phyloP scores from a whole-genome alignment of 2,113 vertebrate genomes.

The Carassius auratus region DNA sequence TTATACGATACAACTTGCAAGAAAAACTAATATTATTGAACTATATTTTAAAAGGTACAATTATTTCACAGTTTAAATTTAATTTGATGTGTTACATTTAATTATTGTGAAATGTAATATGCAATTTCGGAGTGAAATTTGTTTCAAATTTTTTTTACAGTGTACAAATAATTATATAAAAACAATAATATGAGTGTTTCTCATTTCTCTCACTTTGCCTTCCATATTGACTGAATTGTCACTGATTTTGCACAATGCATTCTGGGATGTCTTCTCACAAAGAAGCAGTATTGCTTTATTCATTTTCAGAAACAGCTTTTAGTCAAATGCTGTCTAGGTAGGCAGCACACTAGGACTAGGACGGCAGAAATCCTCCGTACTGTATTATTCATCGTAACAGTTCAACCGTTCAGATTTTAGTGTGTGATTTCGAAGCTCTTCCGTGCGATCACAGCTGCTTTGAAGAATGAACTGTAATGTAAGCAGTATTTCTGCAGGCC shows the following conservation, averaged over 20 bases:
- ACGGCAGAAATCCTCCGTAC: background rate
- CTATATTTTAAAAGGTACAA: too few species aligned
- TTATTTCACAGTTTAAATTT: too few species aligned
- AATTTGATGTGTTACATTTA: too few species aligned
- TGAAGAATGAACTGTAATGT: constrained; percentile 61
- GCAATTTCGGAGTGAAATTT: too few species aligned
- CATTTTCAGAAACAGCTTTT: background rate
- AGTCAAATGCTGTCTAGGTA: background rate
- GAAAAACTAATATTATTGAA: too few species aligned
- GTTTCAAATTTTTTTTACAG: too few species aligned
- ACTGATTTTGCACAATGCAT: background rate
- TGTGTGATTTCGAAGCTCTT: background rate
- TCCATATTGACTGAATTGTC: background rate
- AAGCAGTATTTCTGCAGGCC: constrained; percentile 65
- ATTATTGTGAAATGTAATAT: too few species aligned
- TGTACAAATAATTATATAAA: too few species aligned
- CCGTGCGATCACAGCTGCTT: constrained; percentile 15
- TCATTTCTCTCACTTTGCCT: background rate
- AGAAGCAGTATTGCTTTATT: background rate
- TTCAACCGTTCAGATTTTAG: background rate
- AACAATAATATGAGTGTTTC: background rate
- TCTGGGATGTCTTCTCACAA: background rate
- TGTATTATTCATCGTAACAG: constrained; percentile 32
- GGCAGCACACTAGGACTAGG: background rate
- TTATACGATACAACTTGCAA: too few species aligned